Percentiles rank a stretch among this genome's conserved stretches.
These are phyloP conservation scores for Melanerpes formicivorus DNA, from an alignment of 2,113 vertebrate genomes.

Conservation along the genomic window DNA sequence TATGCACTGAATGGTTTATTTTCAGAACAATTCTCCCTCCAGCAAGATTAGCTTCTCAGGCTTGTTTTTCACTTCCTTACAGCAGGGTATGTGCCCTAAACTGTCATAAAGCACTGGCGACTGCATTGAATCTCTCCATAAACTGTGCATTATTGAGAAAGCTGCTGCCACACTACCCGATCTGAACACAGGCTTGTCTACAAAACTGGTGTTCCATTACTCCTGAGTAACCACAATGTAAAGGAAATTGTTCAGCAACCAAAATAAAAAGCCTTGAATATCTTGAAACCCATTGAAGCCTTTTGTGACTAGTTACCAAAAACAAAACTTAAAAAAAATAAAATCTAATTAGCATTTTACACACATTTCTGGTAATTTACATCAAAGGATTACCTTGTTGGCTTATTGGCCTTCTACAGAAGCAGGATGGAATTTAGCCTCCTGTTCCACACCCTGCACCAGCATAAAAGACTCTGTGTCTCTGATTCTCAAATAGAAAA, in stretches of 20 bases:
- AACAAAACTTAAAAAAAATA: neutral
- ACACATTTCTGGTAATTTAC: neutral
- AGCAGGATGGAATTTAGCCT: neutral
- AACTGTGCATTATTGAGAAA: constrained; percentile 9
- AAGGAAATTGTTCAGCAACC: neutral
- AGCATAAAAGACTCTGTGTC: neutral
- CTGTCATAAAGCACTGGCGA: neutral
- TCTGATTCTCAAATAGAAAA: neutral
- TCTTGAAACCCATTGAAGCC: neutral
- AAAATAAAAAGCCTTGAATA: neutral
- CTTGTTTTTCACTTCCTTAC: neutral
- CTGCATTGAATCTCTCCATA: neutral
- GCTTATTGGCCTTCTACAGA: neutral
- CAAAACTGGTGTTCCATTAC: neutral
- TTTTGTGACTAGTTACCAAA: neutral
- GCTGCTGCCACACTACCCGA: neutral
- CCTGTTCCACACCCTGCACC: neutral
- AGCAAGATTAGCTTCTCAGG: constrained; percentile 27
- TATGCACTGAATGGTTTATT: constrained; percentile 33
- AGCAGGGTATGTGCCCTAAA: neutral
- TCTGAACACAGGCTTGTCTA: neutral
- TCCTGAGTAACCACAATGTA: neutral
- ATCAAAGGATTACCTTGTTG: neutral
- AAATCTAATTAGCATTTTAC: neutral
- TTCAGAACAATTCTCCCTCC: constrained; percentile 22